Evolutionary conservation across 2,888 invertebrate species (phyloP), one percentile per base, ranked within the genome.

Genomic region (Cecidostiba fungosa): DNA sequence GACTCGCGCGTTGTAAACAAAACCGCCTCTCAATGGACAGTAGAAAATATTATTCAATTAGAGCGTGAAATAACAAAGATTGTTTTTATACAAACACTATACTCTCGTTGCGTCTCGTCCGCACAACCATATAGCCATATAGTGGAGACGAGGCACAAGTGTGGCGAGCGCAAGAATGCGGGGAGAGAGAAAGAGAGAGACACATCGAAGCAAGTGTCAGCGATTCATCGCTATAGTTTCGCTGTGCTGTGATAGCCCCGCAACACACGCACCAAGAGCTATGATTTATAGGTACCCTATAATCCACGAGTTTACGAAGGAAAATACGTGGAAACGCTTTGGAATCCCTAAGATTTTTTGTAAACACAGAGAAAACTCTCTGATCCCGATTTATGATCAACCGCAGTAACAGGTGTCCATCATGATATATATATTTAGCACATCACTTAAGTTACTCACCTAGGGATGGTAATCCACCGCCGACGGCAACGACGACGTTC

Each of bases 171-270:
- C 59, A 62, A 77, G 77, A 77, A 77, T 77, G 77, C 62, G 77
- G 32, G 43, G 50, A 23, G 36, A 10, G 72, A 72, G 50, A 73
- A 80, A 74, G 16, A 70, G 19, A 62, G 73, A 47, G 81, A 78
- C 84, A 84, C 54, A 76, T 77, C 77, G 66, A 80, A 85, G 80
- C 82, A 86, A 87, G 86, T 88, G 87, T 88, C 86, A 88, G 87
- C 86, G 87, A 87, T 87, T 74, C 81, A 39, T 79, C 62, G 78
- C 59, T 12, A 32, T 54, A 14, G 54, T 19, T n/a, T 70, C 83
- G 36, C 10, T 73, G 69, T 50, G 19, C 66, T 26, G 23, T 82
- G 54, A 54, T 54, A 54, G n/a, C 19, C 5, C 54, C 54, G 3
- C 54, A 54, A n/a, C 12, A 14, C 47, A n/a, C 54, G 54, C 19